Conservation (phyloP, 2,888 invertebrate genomes). For the Tiphia femorata region DNA sequence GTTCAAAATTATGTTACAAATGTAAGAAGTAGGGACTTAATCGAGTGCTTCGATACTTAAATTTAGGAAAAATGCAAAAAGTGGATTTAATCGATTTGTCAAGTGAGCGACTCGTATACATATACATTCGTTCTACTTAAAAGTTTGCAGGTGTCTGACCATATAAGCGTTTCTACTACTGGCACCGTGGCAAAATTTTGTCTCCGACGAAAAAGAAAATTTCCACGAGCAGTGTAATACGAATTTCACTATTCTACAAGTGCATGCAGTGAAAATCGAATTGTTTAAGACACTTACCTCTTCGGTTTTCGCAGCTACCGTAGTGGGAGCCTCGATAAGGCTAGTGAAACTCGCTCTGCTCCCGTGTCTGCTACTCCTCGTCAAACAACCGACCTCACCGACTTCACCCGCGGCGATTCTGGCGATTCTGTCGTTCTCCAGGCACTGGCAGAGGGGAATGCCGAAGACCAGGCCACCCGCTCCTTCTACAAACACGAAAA, state of each 20-base stretch:
- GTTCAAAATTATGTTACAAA: too few species aligned
- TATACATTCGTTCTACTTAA: too few species aligned
- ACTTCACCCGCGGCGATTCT: constrained; percentile 67
- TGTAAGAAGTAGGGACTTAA: too few species aligned
- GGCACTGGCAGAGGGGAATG: constrained; percentile 85
- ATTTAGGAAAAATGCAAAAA: too few species aligned
- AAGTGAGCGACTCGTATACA: too few species aligned
- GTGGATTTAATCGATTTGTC: too few species aligned
- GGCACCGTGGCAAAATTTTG: neutral
- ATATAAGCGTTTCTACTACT: neutral
- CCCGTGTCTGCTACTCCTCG: constrained; percentile 72
- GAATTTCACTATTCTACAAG: neutral
- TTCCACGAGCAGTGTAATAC: neutral
- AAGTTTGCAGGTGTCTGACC: constrained; percentile 14
- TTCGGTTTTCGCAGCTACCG: constrained; percentile 67
- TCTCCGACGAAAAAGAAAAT: neutral
- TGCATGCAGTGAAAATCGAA: neutral
- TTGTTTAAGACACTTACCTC: constrained; percentile 72
- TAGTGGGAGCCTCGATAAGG: constrained; percentile 72
- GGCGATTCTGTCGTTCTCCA: constrained; percentile 81
- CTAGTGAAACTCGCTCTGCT: constrained; percentile 83
- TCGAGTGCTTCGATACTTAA: too few species aligned
- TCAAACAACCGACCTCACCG: constrained; percentile 59
- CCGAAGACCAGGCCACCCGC: constrained; percentile 83
- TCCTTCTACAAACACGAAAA: constrained; percentile 39